A percentile compares a stretch with the other conserved stretches of the same genome.
Evolutionary conservation across 2,113 vertebrate species (phyloP).

Genomic region (Taurulus bubalis): DNA sequence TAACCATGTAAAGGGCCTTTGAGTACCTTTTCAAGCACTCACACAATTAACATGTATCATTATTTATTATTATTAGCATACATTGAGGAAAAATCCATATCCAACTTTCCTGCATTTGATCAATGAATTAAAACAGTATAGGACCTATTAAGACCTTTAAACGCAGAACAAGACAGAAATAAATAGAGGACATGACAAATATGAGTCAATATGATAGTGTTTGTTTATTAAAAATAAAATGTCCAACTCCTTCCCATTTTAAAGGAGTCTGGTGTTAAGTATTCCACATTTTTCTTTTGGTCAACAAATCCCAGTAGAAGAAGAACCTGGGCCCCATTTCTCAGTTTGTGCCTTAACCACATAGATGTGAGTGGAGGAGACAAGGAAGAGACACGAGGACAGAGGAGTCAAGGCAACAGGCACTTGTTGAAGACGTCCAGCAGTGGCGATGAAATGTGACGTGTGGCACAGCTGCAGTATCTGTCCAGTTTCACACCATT

Average conservation of each 20-base stretch:
- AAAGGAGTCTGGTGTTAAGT: not conserved
- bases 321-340: not conserved
- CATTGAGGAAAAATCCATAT: too few species aligned
- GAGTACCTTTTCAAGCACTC: too few species aligned
- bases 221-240: not conserved
- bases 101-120: too few species aligned
- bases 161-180: not conserved
- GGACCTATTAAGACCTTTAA: too few species aligned
- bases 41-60: too few species aligned
- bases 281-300: not conserved
- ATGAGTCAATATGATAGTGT: not conserved
- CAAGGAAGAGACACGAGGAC: not conserved
- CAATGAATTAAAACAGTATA: too few species aligned
- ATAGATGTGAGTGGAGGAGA: not conserved
- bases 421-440: too few species aligned
- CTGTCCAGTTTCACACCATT: too few species aligned
- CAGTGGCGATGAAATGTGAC: not conserved
- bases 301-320: not conserved
- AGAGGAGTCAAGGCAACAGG: not conserved
- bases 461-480: too few species aligned
- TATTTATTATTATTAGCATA: too few species aligned
- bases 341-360: not conserved
- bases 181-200: not conserved
- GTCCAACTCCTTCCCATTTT: not conserved
- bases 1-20: too few species aligned